These are phyloP conservation scores for Solea senegalensis DNA, from an alignment of 2,113 vertebrate species.

Conservation along the genomic window DNA sequence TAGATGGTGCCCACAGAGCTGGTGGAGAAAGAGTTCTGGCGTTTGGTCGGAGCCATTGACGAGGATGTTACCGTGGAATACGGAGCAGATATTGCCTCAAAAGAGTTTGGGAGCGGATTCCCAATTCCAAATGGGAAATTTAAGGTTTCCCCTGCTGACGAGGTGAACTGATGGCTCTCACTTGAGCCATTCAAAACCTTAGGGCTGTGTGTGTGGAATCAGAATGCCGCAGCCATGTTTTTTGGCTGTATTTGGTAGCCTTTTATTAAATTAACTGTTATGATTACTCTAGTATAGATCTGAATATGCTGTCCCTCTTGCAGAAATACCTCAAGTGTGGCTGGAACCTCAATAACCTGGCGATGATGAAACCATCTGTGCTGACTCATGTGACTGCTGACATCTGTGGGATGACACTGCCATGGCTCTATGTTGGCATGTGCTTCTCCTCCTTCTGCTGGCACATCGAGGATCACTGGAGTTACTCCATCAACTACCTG, in stretches of 20 bases:
- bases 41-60: conserved; percentile 95
- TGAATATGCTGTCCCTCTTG: neutral
- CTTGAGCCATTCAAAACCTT: neutral
- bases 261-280: neutral
- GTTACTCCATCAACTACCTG: conserved; percentile 98
- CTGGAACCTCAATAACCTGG: conserved; percentile 99
- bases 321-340: conserved; percentile 95
- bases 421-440: conserved; percentile 99
- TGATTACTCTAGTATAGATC: neutral
- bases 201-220: neutral
- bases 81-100: conserved; percentile 96
- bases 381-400: conserved; percentile 96
- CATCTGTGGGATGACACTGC: conserved; percentile 98
- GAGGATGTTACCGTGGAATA: conserved; percentile 99
- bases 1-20: conserved; percentile 99
- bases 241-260: neutral
- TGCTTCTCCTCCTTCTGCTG: conserved; percentile 99
- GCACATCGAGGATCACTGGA: conserved; percentile 99
- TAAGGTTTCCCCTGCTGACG: conserved; percentile 90
- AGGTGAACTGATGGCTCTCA: conserved; percentile 77
- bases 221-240: neutral
- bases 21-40: conserved; percentile 99
- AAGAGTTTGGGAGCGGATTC: conserved; percentile 98
- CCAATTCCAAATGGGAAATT: conserved; percentile 91
- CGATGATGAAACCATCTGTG: conserved; percentile 96